phyloP scores from a whole-genome alignment of 1,140 invertebrate species.

The Eriocheir sinensis region DNA sequence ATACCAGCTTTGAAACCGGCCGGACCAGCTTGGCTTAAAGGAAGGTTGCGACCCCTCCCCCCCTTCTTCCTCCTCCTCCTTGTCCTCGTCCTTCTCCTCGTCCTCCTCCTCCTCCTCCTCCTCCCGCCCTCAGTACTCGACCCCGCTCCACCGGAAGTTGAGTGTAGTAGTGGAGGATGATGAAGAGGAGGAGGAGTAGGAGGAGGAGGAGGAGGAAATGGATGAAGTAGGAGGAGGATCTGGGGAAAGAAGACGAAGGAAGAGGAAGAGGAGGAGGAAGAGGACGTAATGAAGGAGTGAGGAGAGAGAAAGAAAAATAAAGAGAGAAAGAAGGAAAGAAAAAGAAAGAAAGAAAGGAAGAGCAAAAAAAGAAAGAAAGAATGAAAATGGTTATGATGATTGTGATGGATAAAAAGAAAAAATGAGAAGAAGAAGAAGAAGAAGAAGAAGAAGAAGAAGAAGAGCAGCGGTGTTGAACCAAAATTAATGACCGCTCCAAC shows the following conservation, averaged over 20 bases:
- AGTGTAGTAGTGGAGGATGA: background rate
- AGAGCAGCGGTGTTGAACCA: too few relatives aligned
- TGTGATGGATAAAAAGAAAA: too few relatives aligned
- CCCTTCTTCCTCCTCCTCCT: background rate
- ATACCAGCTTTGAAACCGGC: background rate
- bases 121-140: background rate
- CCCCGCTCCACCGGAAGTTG: background rate
- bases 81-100: too few relatives aligned
- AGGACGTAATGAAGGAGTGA: background rate
- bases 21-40: background rate
- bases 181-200: background rate
- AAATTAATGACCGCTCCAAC: too few relatives aligned
- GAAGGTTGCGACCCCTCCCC: background rate
- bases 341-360: slow-evolving; percentile 8
- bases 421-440: too few relatives aligned
- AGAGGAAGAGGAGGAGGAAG: slow-evolving; percentile 27
- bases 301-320: background rate
- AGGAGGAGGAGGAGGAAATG: background rate
- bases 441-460: too few relatives aligned
- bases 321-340: slow-evolving; percentile 17
- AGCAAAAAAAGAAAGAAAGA: background rate
- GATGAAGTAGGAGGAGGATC: background rate
- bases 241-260: background rate
- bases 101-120: background rate
- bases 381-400: too few relatives aligned